phyloP scores from a whole-genome alignment of 2,113 vertebrate species.

The Pterocles gutturalis region DNA sequence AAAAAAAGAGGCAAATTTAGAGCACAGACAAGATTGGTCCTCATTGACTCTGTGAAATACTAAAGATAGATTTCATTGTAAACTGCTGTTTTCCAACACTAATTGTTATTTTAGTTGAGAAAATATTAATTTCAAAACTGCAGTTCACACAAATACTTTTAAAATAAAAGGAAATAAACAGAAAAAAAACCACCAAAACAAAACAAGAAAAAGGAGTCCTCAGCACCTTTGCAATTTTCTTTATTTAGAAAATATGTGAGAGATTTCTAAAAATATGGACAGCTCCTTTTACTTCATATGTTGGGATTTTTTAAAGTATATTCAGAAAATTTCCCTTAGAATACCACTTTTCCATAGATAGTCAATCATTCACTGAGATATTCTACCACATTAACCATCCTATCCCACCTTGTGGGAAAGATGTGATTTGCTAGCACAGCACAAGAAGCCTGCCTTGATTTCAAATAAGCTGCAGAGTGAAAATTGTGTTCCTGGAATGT shows the following conservation, averaged over 20 bases:
- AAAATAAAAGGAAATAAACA: background rate
- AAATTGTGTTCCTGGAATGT: background rate
- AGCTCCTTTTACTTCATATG: background rate
- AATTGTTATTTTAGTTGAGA: background rate
- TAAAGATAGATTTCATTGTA: background rate
- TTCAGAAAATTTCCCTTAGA: background rate
- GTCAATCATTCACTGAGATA: background rate
- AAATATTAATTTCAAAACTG: background rate
- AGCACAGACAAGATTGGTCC: background rate
- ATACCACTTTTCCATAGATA: background rate
- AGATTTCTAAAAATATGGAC: background rate
- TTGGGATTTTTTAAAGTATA: background rate
- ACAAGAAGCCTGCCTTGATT: background rate
- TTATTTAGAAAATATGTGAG: background rate
- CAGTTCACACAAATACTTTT: background rate
- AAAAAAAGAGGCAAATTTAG: background rate
- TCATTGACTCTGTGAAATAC: background rate
- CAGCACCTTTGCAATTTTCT: background rate
- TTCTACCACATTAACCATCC: background rate
- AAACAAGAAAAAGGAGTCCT: background rate
- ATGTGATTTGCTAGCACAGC: background rate
- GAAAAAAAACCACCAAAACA: background rate
- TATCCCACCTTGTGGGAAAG: background rate
- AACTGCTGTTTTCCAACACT: background rate
- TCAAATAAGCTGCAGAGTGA: background rate